phyloP scores from a whole-genome alignment of 2,888 invertebrate species.

The Harpagoxenus sublaevis region DNA sequence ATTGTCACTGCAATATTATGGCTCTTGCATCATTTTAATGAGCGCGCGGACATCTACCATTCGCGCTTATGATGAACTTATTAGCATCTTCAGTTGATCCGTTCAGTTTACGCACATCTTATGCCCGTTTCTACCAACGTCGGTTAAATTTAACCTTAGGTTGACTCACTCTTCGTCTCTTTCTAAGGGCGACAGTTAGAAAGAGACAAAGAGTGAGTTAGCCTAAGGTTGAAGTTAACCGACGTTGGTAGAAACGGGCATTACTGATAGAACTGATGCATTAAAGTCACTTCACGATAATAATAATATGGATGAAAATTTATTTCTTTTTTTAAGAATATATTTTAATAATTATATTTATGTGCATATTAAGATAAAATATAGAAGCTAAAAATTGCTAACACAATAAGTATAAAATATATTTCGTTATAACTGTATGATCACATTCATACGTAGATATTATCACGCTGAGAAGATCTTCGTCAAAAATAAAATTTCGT shows the following conservation, averaged over 20 bases:
- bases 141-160: no score
- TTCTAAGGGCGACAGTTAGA: no score
- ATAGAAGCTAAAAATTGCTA: neutral
- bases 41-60: neutral
- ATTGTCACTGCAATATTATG: neutral
- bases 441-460: neutral
- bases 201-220: no score
- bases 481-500: neutral
- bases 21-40: slow-evolving; percentile 25
- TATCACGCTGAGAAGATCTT: neutral
- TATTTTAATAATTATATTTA: neutral
- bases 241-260: no score
- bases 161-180: no score
- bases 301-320: neutral
- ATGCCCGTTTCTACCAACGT: no score
- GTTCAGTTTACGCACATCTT: neutral
- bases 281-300: neutral
- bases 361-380: neutral
- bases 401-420: neutral
- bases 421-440: neutral
- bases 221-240: no score
- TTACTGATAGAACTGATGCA: neutral
- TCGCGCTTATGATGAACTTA: slow-evolving; percentile 27
- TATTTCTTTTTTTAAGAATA: neutral
- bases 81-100: neutral